These are phyloP conservation scores for Typhlichthys eigenmanni DNA, from an alignment of 2,797 vertebrate genomes.

Conservation along the genomic window DNA sequence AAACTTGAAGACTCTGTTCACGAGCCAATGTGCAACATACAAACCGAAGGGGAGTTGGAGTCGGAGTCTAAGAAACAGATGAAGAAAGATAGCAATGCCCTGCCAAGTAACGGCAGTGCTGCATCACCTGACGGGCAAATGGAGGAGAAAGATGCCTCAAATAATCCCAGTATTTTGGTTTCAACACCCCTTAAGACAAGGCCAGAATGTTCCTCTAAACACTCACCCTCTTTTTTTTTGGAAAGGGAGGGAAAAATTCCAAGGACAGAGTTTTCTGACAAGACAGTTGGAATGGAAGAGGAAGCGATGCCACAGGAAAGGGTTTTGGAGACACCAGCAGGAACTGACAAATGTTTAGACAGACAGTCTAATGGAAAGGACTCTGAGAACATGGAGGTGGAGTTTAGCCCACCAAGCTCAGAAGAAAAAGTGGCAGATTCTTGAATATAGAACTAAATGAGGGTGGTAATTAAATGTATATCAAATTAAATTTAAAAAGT, in stretches of 20 bases:
- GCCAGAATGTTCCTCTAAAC: slow-evolving; percentile 48
- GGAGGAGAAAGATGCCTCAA: slow-evolving; percentile 33
- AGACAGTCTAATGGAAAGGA: slow-evolving; percentile 57
- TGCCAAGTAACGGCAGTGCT: slow-evolving; percentile 34
- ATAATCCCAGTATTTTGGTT: slow-evolving; percentile 37
- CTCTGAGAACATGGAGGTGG: slow-evolving; percentile 60
- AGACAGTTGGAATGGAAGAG: slow-evolving; percentile 40
- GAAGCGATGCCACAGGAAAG: slow-evolving; percentile 31
- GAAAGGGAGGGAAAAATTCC: slow-evolving; percentile 74
- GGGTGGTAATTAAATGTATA: slow-evolving; percentile 23
- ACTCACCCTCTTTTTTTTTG: slow-evolving; percentile 50
- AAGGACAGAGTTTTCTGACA: slow-evolving; percentile 67
- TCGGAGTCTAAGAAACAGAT: slow-evolving; percentile 57
- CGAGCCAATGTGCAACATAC: slow-evolving; percentile 47
- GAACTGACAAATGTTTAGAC: slow-evolving; percentile 22
- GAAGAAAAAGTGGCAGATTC: slow-evolving; percentile 39
- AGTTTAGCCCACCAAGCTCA: slow-evolving; percentile 36
- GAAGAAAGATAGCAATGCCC: slow-evolving; percentile 50
- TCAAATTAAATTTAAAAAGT: slow-evolving; percentile 44
- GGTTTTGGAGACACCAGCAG: background rate
- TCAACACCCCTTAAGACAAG: slow-evolving; percentile 55
- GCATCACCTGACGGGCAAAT: slow-evolving; percentile 26
- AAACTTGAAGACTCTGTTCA: slow-evolving; percentile 27
- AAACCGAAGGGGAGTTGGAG: slow-evolving; percentile 49
- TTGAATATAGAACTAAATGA: slow-evolving; percentile 37